Base-by-base conservation (phyloP, 2,113 vertebrate species). In the Cepphus grylle region DNA sequence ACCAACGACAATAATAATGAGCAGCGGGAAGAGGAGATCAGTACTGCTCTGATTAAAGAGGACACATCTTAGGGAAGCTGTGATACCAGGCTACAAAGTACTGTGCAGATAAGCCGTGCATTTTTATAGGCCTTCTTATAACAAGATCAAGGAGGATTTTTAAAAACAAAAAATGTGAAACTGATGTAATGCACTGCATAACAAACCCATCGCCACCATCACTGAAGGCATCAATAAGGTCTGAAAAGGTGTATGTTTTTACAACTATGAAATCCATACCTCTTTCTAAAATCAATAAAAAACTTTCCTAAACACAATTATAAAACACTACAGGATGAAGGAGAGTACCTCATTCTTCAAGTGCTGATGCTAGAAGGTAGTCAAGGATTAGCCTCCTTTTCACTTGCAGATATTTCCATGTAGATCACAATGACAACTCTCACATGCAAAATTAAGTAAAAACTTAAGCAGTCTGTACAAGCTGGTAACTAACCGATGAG, bases 111-210 rank as follows among this genome's bases (percentile, higher is more conserved):
- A 78, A 81, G n/a, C 59, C 0, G 1, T 79, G 66, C 66, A 74
- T 93, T 95, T 93, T 90, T 55, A 90, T 32, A 52, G 55, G 63
- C 52, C n/a, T 88, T 53, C 90, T 93, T 66, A 45, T 36, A 95
- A 67, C n/a, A 42, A 73, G 79, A 93, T 90, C 63, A 90, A 81
- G 86, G 18, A 70, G 32, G 47, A 63, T 45, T 43, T 74, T 78
- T 83, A 85, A 94, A 96, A 90, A 36, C 11, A 52, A 90, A 62
- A 83, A 62, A 55, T n/a, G 55, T 34, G 49, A 74, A 92, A 59
- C 17, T 42, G 71, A 50, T 66, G 43, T 19, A 49, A 90, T 50
- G 36, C 0, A 3, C 72, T 74, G 56, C 77, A 76, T 65, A 91
- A 89, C 15, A 65, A 96, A 87, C 21, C 30, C 69, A 49, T 32